Evolutionary conservation across 2,113 vertebrate genomes (phyloP).

Genomic region (Ophiodon elongatus): DNA sequence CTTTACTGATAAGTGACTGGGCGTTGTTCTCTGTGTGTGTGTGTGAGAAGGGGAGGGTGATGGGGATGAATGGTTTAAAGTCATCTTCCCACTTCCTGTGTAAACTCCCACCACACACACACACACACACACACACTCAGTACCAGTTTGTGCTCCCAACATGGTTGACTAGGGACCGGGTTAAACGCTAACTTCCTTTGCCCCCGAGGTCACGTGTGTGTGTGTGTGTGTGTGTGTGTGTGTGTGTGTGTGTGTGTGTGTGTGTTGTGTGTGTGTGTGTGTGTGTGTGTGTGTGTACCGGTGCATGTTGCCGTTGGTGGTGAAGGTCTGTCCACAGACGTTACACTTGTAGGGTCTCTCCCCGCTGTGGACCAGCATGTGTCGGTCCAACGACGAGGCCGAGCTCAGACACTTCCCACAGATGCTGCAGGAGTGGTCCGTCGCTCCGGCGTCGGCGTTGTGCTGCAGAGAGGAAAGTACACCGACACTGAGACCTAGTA

Average conservation of each 20-base stretch:
- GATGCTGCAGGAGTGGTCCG: slow-evolving; percentile 98
- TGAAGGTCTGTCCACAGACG: slow-evolving; percentile 97
- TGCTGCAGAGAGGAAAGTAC: slow-evolving; percentile 82
- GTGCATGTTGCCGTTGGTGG: slow-evolving; percentile 99
- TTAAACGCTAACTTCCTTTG: slow-evolving; percentile 51
- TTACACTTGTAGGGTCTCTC: slow-evolving; percentile 96
- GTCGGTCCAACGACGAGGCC: slow-evolving; percentile 96
- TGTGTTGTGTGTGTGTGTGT: slow-evolving; percentile 19
- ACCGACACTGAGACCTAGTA: not conserved
- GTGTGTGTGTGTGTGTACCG: slow-evolving; percentile 84
- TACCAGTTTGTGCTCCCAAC: slow-evolving; percentile 14
- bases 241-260: slow-evolving; percentile 48
- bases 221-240: slow-evolving; percentile 56
- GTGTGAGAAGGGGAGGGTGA: slow-evolving; percentile 3
- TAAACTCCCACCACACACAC: not conserved
- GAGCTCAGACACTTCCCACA: slow-evolving; percentile 98
- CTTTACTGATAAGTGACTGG: slow-evolving; percentile 59
- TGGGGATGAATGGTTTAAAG: slow-evolving; percentile 37
- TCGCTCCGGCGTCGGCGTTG: slow-evolving; percentile 93
- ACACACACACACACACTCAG: slow-evolving; percentile 18
- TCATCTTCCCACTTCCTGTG: slow-evolving; percentile 50
- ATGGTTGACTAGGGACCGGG: slow-evolving; percentile 21
- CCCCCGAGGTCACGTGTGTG: not conserved
- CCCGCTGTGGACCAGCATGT: slow-evolving; percentile 99
- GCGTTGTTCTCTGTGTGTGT: slow-evolving; percentile 23